A percentile compares a stretch with the other conserved stretches of the same genome.
phyloP scores from a whole-genome alignment of 2,797 vertebrate genomes.

The Acrossocheilus wenchowensis region DNA sequence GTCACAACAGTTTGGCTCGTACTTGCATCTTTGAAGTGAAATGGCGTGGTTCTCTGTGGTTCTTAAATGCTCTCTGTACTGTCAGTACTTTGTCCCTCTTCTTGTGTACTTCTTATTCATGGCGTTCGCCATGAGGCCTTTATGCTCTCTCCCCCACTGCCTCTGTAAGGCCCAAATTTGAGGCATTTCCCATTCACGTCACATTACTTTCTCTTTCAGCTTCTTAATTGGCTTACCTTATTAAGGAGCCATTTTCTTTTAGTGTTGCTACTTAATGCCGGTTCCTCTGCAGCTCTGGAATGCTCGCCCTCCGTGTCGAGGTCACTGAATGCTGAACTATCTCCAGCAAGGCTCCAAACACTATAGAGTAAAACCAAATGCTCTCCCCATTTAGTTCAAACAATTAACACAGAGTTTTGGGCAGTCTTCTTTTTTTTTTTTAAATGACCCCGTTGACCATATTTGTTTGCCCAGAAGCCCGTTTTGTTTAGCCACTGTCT shows the following conservation, averaged over 20 bases:
- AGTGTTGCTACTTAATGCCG: conserved; percentile 54
- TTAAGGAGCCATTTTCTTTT: conserved; percentile 75
- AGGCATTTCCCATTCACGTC: conserved; percentile 56
- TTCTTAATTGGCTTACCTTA: conserved; percentile 80
- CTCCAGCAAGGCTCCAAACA: conserved; percentile 63
- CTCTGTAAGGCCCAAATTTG: conserved; percentile 27
- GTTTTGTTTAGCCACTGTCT: conserved; percentile 61
- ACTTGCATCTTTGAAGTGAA: conserved; percentile 5
- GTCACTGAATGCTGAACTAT: conserved; percentile 71
- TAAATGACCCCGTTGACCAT: conserved; percentile 56
- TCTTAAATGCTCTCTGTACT: conserved; percentile 15
- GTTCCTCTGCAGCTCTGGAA: conserved; percentile 59
- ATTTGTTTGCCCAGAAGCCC: conserved; percentile 67
- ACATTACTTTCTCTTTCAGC: conserved; percentile 54
- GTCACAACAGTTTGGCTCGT: neutral
- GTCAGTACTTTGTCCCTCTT: conserved; percentile 10
- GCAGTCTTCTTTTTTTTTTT: conserved; percentile 7
- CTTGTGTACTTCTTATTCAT: conserved; percentile 32
- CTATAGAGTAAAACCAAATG: conserved; percentile 56
- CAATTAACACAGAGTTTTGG: conserved; percentile 62
- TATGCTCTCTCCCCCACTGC: conserved; percentile 44
- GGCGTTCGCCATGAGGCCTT: conserved; percentile 59
- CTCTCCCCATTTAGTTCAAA: conserved; percentile 64
- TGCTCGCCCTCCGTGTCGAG: conserved; percentile 71
- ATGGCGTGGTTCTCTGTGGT: neutral